phyloP scores from a whole-genome alignment of 2,797 vertebrate species.

The Cyclopterus lumpus region DNA sequence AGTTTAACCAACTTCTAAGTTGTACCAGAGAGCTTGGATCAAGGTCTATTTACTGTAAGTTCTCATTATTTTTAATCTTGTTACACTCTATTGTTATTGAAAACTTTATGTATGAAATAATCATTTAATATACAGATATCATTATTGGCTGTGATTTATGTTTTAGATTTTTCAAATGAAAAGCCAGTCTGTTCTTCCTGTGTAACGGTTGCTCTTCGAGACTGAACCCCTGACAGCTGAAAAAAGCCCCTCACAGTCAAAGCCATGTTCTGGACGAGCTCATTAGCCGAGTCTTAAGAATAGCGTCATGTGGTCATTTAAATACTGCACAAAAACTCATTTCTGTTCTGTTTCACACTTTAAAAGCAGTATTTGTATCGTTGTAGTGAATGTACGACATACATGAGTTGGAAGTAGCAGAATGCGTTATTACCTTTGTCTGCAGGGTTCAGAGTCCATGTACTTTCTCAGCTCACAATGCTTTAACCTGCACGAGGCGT shows the following conservation, averaged over 20 bases:
- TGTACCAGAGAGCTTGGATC: not conserved
- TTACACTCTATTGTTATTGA: not conserved
- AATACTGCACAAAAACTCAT: not conserved
- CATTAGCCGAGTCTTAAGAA: constrained; percentile 29
- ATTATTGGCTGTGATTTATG: not conserved
- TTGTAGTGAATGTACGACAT: not conserved
- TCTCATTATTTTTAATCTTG: not conserved
- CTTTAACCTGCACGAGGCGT: not conserved
- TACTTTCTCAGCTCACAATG: not conserved
- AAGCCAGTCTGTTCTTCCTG: not conserved
- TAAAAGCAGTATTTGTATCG: not conserved
- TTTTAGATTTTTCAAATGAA: not conserved
- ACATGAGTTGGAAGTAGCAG: not conserved
- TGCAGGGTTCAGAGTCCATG: not conserved
- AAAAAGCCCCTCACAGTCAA: constrained; percentile 10
- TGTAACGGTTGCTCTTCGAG: not conserved
- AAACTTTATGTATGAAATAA: not conserved
- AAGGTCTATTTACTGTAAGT: not conserved
- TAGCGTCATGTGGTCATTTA: constrained; percentile 17
- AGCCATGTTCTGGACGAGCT: not conserved
- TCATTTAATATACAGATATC: not conserved
- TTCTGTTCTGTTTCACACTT: not conserved
- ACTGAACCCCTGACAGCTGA: not conserved
- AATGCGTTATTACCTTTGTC: not conserved
- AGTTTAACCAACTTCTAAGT: not conserved